Conservation (phyloP, 2,888 invertebrate species). For the Aleiodes leptofemur region DNA sequence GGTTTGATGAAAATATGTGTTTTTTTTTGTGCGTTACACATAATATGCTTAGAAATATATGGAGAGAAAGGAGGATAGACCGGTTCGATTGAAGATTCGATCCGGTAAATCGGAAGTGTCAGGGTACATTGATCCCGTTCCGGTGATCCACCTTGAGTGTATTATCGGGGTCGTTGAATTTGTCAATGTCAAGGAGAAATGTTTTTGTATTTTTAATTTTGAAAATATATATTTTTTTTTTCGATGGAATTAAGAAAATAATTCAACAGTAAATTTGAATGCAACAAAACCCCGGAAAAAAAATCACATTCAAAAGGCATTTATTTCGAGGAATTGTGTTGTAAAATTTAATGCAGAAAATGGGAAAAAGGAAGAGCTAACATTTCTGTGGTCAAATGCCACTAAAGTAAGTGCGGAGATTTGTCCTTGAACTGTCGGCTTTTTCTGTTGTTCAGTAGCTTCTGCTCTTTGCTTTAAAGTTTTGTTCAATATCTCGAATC, state of each 20-base stretch:
- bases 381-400: no score
- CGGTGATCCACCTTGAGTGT: slow-evolving; percentile 43
- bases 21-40: slow-evolving; percentile 1
- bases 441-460: no score
- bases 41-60: slow-evolving; percentile 56
- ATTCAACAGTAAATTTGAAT: no score
- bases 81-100: slow-evolving; percentile 57
- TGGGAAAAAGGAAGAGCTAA: no score
- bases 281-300: no score
- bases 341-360: no score
- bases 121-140: slow-evolving; percentile 47
- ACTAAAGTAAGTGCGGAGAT: no score
- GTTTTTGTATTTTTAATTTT: slow-evolving; percentile 2
- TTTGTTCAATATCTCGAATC: no score
- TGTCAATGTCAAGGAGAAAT: slow-evolving; percentile 43
- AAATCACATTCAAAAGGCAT: no score
- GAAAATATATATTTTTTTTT: not conserved
- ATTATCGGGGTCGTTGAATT: slow-evolving; percentile 47
- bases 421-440: no score
- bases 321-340: no score
- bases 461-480: no score
- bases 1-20: slow-evolving; percentile 43
- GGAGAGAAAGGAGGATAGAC: slow-evolving; percentile 65
- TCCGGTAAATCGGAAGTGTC: slow-evolving; percentile 50
- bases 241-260: not conserved